These are phyloP conservation scores for Rhea americana DNA, from an alignment of 2,113 vertebrate species.

Conservation along the genomic window DNA sequence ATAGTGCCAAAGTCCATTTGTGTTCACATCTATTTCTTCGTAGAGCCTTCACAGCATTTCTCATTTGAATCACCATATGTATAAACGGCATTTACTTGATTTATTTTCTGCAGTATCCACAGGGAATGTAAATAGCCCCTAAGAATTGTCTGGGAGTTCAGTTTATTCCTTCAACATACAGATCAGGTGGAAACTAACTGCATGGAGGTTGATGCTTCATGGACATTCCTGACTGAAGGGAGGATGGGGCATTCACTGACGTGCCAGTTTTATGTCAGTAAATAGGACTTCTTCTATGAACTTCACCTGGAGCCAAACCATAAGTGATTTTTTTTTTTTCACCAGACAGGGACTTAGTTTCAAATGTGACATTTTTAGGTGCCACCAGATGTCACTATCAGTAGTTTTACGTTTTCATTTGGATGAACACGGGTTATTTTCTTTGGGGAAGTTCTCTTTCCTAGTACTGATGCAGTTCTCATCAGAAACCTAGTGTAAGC, in stretches of 20 bases:
- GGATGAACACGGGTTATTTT: not conserved
- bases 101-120: not conserved
- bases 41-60: not conserved
- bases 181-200: not conserved
- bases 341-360: not conserved
- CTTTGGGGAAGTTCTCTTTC: not conserved
- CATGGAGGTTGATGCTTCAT: not conserved
- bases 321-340: not conserved
- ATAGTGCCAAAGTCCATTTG: constrained; percentile 31
- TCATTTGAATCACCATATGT: not conserved
- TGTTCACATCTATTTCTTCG: constrained; percentile 38
- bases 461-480: not conserved
- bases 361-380: constrained; percentile 23
- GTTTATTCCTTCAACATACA: not conserved
- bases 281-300: constrained; percentile 11
- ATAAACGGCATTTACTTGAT: not conserved
- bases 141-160: not conserved
- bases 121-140: not conserved
- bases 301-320: not conserved
- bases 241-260: not conserved
- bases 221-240: not conserved
- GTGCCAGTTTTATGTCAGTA: not conserved
- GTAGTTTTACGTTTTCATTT: constrained; percentile 16
- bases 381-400: constrained; percentile 46
- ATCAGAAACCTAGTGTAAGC: not conserved